phyloP scores from a whole-genome alignment of 2,113 vertebrate species.

The Antigone vipio region DNA sequence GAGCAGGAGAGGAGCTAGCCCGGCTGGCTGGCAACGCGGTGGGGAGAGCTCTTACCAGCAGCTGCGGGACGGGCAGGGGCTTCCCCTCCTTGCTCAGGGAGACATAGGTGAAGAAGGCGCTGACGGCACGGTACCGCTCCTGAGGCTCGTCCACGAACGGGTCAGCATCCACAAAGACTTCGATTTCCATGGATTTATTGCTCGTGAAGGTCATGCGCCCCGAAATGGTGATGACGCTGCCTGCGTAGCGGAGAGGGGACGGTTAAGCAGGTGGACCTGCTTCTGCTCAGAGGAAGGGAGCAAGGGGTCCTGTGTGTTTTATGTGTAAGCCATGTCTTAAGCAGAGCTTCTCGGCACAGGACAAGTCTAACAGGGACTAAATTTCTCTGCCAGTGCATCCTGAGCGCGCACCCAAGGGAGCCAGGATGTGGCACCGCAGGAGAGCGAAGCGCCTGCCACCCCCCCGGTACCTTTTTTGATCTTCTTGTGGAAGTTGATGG shows the following conservation, averaged over 20 bases:
- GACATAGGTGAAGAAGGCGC: slow-evolving; percentile 93
- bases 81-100: slow-evolving; percentile 89
- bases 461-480: slow-evolving; percentile 87
- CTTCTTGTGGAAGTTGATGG: slow-evolving; percentile 95
- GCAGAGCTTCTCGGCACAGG: fast-evolving
- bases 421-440: fast-evolving
- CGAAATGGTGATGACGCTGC: slow-evolving; percentile 88
- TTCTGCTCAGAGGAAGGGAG: not conserved
- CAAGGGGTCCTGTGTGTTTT: not conserved
- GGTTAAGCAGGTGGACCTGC: fast-evolving
- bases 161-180: slow-evolving; percentile 90
- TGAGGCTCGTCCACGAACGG: slow-evolving; percentile 75
- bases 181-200: slow-evolving; percentile 96
- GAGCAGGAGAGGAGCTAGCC: not conserved
- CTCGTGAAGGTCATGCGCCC: slow-evolving; percentile 94
- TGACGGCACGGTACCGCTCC: slow-evolving; percentile 85
- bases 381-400: not conserved
- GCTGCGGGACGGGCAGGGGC: slow-evolving; percentile 81
- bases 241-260: slow-evolving; percentile 49
- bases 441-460: not conserved
- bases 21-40: fast-evolving
- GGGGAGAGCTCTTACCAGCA: slow-evolving; percentile 81
- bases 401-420: fast-evolving
- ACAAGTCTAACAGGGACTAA: not conserved
- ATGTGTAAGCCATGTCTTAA: not conserved